Evolutionary conservation across 2,888 invertebrate genomes (phyloP).

Genomic region (Trisateles emortualis): DNA sequence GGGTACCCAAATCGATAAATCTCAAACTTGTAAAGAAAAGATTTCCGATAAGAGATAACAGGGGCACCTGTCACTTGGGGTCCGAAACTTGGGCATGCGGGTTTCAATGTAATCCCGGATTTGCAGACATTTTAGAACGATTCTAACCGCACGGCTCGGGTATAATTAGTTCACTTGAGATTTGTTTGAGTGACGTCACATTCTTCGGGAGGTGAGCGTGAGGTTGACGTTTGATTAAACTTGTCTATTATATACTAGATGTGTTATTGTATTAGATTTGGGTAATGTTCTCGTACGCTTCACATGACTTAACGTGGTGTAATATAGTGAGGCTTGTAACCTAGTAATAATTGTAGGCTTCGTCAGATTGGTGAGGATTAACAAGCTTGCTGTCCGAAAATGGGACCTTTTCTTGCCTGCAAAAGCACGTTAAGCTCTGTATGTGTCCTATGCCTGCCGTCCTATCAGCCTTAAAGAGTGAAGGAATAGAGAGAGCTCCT

Average conservation of each 20-base stretch:
- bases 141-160: conserved; percentile 15
- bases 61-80: conserved; percentile 48
- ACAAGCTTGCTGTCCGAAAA: too few relatives aligned
- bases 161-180: conserved; percentile 39
- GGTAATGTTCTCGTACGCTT: neutral
- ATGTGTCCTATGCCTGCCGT: too few relatives aligned
- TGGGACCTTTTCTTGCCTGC: too few relatives aligned
- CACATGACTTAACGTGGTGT: too few relatives aligned
- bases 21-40: conserved; percentile 43
- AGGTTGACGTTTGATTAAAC: neutral
- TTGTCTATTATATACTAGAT: neutral
- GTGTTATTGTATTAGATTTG: neutral
- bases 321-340: too few relatives aligned
- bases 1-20: conserved; percentile 39
- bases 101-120: conserved; percentile 34
- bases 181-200: conserved; percentile 36
- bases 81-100: conserved; percentile 42
- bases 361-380: too few relatives aligned
- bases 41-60: conserved; percentile 43
- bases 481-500: too few relatives aligned
- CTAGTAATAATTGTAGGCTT: too few relatives aligned
- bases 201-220: conserved; percentile 8
- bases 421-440: too few relatives aligned
- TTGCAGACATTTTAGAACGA: conserved; percentile 35
- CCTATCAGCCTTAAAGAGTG: too few relatives aligned